Conservation (phyloP, 2,888 invertebrate species). For the Meiosimyza platycephala region DNA sequence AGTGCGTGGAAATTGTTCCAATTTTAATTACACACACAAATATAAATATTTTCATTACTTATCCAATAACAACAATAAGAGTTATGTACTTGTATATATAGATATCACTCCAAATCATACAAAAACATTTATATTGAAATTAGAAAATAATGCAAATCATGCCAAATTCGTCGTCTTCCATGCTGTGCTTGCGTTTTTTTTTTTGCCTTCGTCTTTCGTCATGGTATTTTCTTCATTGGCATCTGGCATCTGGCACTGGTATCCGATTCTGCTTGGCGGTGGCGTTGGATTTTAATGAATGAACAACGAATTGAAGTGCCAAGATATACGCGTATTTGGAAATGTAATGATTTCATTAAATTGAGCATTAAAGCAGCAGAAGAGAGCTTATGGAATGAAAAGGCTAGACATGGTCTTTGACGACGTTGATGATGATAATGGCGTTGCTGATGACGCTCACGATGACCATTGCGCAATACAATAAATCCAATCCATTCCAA, state of each 20-base stretch:
- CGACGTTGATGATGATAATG: background rate
- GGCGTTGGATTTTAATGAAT: conserved; percentile 20
- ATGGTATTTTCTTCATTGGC: background rate
- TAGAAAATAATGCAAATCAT: conserved; percentile 30
- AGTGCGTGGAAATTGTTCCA: conserved; percentile 32
- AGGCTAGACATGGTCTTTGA: background rate
- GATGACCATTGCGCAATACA: conserved; percentile 18
- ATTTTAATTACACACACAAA: conserved; percentile 19
- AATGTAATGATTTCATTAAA: conserved; percentile 31
- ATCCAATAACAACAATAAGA: background rate
- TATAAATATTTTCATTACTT: background rate
- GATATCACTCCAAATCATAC: too few species aligned
- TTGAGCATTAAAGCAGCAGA: conserved; percentile 24
- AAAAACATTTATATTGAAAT: conserved; percentile 22
- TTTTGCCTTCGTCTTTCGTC: background rate
- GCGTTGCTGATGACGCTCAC: background rate
- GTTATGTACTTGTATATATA: too few species aligned
- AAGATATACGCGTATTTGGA: background rate
- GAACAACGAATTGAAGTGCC: background rate
- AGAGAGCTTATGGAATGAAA: background rate
- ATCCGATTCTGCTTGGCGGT: background rate
- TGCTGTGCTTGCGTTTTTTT: background rate
- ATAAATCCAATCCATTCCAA: background rate
- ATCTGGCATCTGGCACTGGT: too few species aligned
- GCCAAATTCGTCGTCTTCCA: conserved; percentile 11